Conservation (phyloP, 2,888 invertebrate genomes). For the Hypselothyrea guttata region DNA sequence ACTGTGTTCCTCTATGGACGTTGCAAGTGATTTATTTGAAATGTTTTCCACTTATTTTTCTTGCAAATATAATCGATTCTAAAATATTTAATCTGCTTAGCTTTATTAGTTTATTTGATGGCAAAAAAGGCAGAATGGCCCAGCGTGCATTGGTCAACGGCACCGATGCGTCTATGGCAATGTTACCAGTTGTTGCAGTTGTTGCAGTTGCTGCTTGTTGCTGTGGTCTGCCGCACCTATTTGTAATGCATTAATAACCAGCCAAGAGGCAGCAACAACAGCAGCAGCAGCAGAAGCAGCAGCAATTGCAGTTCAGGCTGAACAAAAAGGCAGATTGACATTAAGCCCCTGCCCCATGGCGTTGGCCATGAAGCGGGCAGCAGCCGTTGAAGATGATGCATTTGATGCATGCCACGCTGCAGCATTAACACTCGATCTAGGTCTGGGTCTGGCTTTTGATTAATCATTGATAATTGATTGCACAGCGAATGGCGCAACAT, state of each 20-base stretch:
- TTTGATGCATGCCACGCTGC: constrained; percentile 54
- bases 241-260: constrained; percentile 73
- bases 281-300: constrained; percentile 23
- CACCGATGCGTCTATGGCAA: constrained; percentile 71
- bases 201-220: constrained; percentile 18
- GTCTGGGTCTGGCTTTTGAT: not conserved
- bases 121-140: too few relatives aligned
- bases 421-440: constrained; percentile 37
- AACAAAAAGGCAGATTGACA: constrained; percentile 58
- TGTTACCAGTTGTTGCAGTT: constrained; percentile 49
- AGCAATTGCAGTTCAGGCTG: constrained; percentile 42
- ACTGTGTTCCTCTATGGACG: too few relatives aligned
- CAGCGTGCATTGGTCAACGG: constrained; percentile 74
- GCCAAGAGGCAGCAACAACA: constrained; percentile 35
- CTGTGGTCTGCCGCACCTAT: constrained; percentile 70
- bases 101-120: too few relatives aligned
- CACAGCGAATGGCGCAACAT: constrained; percentile 21
- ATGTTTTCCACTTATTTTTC: too few relatives aligned
- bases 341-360: constrained; percentile 49
- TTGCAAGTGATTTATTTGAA: too few relatives aligned
- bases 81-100: too few relatives aligned
- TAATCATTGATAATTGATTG: constrained; percentile 27
- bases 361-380: constrained; percentile 40
- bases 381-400: constrained; percentile 34
- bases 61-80: too few relatives aligned